Conservation (phyloP, 2,113 vertebrate species). For the Psittacus erithacus region DNA sequence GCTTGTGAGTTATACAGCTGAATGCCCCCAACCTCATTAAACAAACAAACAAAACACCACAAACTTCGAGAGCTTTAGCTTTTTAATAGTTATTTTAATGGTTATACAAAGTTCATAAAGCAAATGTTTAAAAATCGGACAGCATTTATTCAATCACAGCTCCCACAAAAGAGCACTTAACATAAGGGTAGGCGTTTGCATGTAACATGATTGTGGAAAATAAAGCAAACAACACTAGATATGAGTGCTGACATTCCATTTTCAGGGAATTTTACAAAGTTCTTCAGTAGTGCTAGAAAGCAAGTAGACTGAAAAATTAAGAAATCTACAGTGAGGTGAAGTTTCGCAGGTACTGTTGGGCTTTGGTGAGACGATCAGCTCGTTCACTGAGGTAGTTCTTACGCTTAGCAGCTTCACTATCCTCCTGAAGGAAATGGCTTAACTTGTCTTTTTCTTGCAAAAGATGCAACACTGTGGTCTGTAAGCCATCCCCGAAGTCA, state of each 20-base stretch:
- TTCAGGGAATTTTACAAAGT: neutral
- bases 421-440: conserved; percentile 77
- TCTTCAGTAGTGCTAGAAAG: neutral
- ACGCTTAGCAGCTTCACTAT: conserved; percentile 70
- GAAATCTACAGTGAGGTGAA: neutral
- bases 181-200: neutral
- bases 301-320: neutral
- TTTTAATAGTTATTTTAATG: neutral
- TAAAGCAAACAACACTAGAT: neutral
- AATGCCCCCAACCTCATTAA: neutral
- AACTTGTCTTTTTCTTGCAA: conserved; percentile 73
- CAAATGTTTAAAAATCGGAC: neutral
- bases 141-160: neutral
- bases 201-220: neutral
- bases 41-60: neutral
- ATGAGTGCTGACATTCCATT: neutral
- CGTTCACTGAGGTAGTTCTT: conserved; percentile 71
- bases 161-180: neutral
- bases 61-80: neutral
- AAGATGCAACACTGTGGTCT: conserved; percentile 81
- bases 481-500: conserved; percentile 69
- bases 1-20: neutral
- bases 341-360: conserved; percentile 69
- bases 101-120: neutral
- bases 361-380: conserved; percentile 74